A percentile compares a stretch with the other conserved stretches of the same genome.
These are phyloP conservation scores for Sebastes paucispinis DNA, from an alignment of 2,797 vertebrate genomes.

Conservation along the genomic window DNA sequence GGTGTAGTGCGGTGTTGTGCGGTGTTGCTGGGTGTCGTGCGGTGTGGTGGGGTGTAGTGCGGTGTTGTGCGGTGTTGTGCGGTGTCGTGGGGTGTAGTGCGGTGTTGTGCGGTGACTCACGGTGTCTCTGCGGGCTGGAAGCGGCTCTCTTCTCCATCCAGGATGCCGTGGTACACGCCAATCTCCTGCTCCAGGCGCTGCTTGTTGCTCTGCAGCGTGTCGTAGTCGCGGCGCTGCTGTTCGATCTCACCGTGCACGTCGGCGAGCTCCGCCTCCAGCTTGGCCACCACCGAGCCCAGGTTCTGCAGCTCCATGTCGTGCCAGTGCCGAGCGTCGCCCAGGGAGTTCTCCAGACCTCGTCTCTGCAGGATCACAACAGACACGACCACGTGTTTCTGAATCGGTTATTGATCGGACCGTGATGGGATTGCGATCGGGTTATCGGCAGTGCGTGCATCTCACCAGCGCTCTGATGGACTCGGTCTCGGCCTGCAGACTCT, in stretches of 20 bases:
- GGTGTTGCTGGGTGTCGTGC: too few species aligned
- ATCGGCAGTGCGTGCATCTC: neutral
- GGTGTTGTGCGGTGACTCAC: neutral
- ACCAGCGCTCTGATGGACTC: constrained; percentile 92
- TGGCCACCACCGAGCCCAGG: constrained; percentile 87
- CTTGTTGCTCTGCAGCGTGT: constrained; percentile 85
- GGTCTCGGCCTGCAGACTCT: constrained; percentile 92
- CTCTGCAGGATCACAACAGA: constrained; percentile 78
- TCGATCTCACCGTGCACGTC: constrained; percentile 88
- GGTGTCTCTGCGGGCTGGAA: constrained; percentile 36
- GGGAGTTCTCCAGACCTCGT: constrained; percentile 90
- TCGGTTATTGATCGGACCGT: neutral
- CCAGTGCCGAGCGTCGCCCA: constrained; percentile 91
- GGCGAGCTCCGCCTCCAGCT: constrained; percentile 89
- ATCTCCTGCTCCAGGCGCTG: constrained; percentile 90
- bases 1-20: too few species aligned
- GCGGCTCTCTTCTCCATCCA: constrained; percentile 90
- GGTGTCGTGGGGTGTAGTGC: too few species aligned
- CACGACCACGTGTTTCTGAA: neutral
- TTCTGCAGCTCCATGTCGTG: constrained; percentile 93
- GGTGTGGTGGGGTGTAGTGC: too few species aligned
- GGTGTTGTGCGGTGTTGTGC: too few species aligned
- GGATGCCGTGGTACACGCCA: constrained; percentile 87
- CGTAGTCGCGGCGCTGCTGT: constrained; percentile 87
- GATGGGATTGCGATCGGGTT: too few species aligned